Conservation (phyloP, 2,113 vertebrate species). For the human region DNA sequence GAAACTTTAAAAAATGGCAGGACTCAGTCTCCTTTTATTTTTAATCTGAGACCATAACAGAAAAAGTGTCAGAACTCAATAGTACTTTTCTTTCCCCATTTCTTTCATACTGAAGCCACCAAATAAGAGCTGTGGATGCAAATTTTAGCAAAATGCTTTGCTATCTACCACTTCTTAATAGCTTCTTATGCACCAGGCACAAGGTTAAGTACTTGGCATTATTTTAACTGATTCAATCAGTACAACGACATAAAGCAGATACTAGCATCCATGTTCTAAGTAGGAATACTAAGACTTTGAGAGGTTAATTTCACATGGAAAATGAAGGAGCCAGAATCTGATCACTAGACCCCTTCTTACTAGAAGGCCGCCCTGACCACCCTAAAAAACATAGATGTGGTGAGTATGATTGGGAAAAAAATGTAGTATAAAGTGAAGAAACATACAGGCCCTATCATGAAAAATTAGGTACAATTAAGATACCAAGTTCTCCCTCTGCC, state of each 20-base stretch:
- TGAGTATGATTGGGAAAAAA: background rate
- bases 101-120: background rate
- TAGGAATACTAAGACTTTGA: background rate
- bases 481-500: background rate
- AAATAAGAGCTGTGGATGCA: background rate
- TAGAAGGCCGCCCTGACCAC: background rate
- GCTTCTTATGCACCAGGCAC: background rate
- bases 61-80: background rate
- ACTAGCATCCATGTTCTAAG: background rate
- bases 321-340: background rate
- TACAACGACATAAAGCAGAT: background rate
- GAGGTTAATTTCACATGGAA: conserved; percentile 12
- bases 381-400: background rate
- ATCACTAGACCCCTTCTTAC: background rate
- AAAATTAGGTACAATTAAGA: background rate
- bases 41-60: background rate
- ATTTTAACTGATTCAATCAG: background rate
- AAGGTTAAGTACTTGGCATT: background rate
- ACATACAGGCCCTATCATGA: background rate
- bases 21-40: background rate
- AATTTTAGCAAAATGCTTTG: background rate
- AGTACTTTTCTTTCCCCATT: background rate
- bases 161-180: background rate
- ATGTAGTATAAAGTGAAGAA: background rate
- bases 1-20: background rate